Evolutionary conservation across 1,140 invertebrate species (phyloP), one percentile per base, ranked within the genome.

Genomic region (Globodera ellingtonae): DNA sequence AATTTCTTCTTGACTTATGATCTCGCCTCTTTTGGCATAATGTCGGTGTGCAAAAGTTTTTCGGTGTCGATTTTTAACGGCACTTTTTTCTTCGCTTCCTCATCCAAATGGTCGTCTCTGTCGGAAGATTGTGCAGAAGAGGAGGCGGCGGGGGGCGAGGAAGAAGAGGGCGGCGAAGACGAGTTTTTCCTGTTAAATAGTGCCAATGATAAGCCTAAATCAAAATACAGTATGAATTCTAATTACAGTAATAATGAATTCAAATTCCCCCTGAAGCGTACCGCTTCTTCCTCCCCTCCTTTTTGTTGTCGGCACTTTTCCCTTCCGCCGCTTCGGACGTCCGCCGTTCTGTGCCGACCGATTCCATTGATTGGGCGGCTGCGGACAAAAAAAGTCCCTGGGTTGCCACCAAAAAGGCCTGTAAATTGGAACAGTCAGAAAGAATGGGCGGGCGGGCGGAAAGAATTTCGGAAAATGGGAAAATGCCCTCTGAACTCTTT

Each of bases 21-120:
- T 24, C 18, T 77, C 24, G 3, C 21, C 59, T 67, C 44, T 50
- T 62, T 50, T 6, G 80, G 80, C 46, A 81, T 81, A n/a, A 46
- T 73, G 79, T 81, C 80, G 24, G 80, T 81, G 21, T 73, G 72
- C 18, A 81, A 69, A 47, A 81, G 59, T 70, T 81, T 75, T 24
- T 80, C 78, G 21, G 50, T 77, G 75, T 77, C 75, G 18, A 77
- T 77, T 67, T 77, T 77, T 47, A 77, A 48, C 65, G 75, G 56
- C 75, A 67, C 48, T 18, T 76, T 76, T 35, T 44, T 56, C n/a
- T 47, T 69, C 5, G 21, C 9, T 15, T 50, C 80, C 46, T 72
- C 48, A 79, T 69, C 35, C 21, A n/a, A 48, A 13, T 21, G 67
- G 50, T 52, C 59, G 46, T 56, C 50, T 59, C 73, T 81, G 18